Evolutionary conservation across 53 echinoderm and acorn worm genomes (phyloP), one percentile per base, ranked within the genome.

Genomic region (Temnopleurus reevesii): DNA sequence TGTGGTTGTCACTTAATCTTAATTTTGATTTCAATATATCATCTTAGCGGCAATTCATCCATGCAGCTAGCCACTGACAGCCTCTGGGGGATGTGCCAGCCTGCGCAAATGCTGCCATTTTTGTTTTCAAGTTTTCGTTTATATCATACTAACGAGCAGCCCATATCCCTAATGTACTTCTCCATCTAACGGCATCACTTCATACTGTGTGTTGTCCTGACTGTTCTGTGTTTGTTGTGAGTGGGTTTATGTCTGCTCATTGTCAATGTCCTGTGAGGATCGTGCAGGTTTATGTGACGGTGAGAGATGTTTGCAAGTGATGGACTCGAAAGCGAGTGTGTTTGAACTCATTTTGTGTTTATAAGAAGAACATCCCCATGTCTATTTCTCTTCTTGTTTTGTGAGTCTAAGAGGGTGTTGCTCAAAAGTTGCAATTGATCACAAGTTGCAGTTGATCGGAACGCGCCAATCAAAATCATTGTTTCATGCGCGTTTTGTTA

Each of bases 81-180:
- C n/a, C n/a, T 71, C 71, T 17, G 71, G 71, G 41, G 41, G 71
- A 71, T 71, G 71, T 41, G 38, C 71, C 36, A 41, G 36, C 41
- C 71, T 71, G 58, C 41, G 71, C 71, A 38, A 71, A 71, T 71
- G 71, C 71, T 2, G 41, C 71, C 71, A 71, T 71, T 71, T 71
- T 41, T n/a, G n/a, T n/a, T n/a, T n/a, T 71, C 41, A 56, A 49
- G 12, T 30, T 63, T 63, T 36, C 41, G 19, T 38, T 71, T 5
- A 18, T 71, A 21, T n/a, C 71, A 71, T 71, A 71, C 71, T 71
- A 71, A 71, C 23, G 71, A 38, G 30, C 63, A 63, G 63, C 63
- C 23, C 41, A n/a, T 71, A 27, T 38, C 41, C 71, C 71, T 38
- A n/a, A n/a, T 41, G 41, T 71, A 38, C 41, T 41, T 71, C 71